Conservation (phyloP, 2,888 invertebrate species). For the Caenorhabditis japonica region DNA sequence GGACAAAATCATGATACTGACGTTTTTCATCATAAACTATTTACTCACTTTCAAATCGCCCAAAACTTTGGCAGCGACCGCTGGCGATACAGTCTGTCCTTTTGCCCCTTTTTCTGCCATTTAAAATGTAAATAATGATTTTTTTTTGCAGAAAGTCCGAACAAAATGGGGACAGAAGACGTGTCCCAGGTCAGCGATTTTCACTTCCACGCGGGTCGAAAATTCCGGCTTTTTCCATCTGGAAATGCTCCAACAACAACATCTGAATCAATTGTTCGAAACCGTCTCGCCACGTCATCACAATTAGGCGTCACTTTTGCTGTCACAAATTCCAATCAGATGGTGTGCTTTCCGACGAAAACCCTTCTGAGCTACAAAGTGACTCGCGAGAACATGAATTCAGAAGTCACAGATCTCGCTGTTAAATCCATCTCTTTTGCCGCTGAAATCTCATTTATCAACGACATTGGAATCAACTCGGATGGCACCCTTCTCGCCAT, state of each 20-base stretch:
- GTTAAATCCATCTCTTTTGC: conserved; percentile 30
- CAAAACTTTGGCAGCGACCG: conserved; percentile 10
- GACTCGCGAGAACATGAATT: conserved; percentile 53
- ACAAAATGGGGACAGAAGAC: conserved; percentile 19
- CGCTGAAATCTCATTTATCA: conserved; percentile 32
- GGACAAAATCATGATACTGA: too few relatives aligned
- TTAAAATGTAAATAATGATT: not conserved
- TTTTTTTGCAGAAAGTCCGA: conserved; percentile 22
- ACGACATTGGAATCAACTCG: conserved; percentile 53
- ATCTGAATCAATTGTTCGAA: not conserved
- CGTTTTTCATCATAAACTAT: too few relatives aligned
- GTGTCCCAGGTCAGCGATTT: conserved; percentile 51
- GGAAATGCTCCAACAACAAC: not conserved
- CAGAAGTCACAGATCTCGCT: conserved; percentile 56
- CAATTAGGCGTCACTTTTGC: conserved; percentile 45
- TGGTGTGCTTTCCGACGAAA: conserved; percentile 44
- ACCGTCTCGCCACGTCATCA: conserved; percentile 37
- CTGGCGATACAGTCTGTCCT: not conserved
- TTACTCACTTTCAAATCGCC: conserved; percentile 7
- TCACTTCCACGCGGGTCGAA: conserved; percentile 56
- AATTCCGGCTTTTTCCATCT: conserved; percentile 54
- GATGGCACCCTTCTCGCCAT: conserved; percentile 64
- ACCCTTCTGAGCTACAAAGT: conserved; percentile 27
- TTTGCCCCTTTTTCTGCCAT: conserved; percentile 1
- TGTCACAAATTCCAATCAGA: conserved; percentile 25